A percentile compares a stretch with the other conserved stretches of the same genome.
Evolutionary conservation across 2,797 vertebrate species (phyloP).

Genomic region (Salarias fasciatus): DNA sequence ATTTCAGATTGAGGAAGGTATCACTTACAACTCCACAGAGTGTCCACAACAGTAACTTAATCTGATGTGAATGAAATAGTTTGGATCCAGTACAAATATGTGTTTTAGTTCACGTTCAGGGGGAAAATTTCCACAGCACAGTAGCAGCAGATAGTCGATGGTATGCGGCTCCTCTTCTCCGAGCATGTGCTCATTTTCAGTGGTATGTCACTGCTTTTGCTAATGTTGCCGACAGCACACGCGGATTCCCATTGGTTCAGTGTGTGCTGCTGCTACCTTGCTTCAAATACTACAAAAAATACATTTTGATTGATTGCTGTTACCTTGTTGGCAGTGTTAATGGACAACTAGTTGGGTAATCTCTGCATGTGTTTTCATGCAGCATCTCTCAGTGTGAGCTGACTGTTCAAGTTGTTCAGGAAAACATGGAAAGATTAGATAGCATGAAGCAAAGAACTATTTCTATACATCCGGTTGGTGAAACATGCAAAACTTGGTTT

Average conservation of each 20-base stretch:
- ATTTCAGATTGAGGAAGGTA: too few species aligned
- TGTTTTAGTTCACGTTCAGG: neutral
- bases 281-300: too few species aligned
- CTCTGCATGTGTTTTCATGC: too few species aligned
- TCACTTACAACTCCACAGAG: neutral
- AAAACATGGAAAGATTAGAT: too few species aligned
- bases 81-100: conserved; percentile 4
- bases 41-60: neutral
- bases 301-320: too few species aligned
- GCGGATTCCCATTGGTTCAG: neutral
- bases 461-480: too few species aligned
- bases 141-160: conserved; percentile 1
- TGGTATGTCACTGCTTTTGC: neutral
- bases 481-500: too few species aligned
- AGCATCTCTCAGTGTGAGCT: too few species aligned
- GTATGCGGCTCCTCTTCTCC: neutral
- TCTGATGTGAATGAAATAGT: conserved; percentile 5
- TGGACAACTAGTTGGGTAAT: too few species aligned
- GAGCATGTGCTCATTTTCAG: neutral
- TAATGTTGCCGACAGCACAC: neutral
- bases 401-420: too few species aligned
- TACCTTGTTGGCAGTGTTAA: too few species aligned
- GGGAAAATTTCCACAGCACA: conserved; percentile 6
- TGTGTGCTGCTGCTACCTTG: neutral
- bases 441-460: too few species aligned